Conservation (phyloP, 2,113 vertebrate genomes). For the Rostratula benghalensis region DNA sequence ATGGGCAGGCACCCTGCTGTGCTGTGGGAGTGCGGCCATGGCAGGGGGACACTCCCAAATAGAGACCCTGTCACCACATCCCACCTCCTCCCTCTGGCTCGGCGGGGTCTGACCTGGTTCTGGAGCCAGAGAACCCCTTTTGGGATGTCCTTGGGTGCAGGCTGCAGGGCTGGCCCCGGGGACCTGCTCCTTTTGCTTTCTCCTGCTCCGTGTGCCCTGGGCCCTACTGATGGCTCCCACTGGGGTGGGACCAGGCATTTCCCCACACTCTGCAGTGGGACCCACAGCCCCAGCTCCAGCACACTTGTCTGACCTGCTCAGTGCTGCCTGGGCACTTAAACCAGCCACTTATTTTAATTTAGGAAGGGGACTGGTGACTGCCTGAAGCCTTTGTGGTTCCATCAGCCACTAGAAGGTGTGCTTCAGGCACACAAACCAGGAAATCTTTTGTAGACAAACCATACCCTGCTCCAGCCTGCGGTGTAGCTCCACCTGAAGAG, state of each 20-base stretch:
- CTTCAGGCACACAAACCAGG: fast-evolving
- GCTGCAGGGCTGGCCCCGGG: not conserved
- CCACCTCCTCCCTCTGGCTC: not conserved
- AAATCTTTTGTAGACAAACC: fast-evolving
- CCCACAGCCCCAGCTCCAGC: not conserved
- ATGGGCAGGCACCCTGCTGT: fast-evolving
- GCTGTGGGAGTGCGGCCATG: fast-evolving
- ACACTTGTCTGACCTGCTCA: too few relatives aligned
- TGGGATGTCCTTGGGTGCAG: not conserved
- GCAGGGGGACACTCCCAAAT: not conserved
- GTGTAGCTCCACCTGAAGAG: not conserved
- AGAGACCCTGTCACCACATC: not conserved
- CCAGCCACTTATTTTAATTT: not conserved
- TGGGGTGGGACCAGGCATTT: not conserved
- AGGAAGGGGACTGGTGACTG: not conserved
- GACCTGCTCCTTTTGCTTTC: not conserved
- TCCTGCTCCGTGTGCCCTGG: not conserved
- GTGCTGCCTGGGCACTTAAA: too few relatives aligned
- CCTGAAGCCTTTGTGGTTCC: not conserved
- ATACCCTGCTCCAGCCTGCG: fast-evolving
- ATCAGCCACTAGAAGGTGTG: too few relatives aligned
- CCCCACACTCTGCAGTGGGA: not conserved
- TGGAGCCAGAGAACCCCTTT: not conserved
- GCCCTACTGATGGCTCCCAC: not conserved
- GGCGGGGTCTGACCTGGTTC: not conserved